A percentile compares a stretch with the other conserved stretches of the same genome.
These are phyloP conservation scores for Autographa pulchrina DNA, from an alignment of 2,888 invertebrate species.

Conservation along the genomic window DNA sequence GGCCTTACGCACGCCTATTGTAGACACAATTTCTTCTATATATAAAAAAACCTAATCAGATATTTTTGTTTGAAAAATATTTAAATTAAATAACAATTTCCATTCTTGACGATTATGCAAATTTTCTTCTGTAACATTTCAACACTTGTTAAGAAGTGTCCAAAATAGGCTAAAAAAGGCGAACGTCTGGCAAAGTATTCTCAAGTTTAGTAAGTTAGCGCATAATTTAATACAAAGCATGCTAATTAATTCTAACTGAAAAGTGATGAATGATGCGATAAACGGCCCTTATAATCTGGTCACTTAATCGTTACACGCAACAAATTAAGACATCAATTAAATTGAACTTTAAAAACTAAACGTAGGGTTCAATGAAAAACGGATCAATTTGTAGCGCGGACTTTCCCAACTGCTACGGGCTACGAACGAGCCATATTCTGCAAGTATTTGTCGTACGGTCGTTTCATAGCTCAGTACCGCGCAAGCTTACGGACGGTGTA, in stretches of 20 bases:
- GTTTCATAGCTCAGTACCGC: constrained; percentile 74
- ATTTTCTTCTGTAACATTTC: not conserved
- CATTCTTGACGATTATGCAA: not conserved
- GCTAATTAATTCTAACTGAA: constrained; percentile 25
- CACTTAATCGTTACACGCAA: constrained; percentile 41
- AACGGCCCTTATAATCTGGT: constrained; percentile 36
- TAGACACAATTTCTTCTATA: too few species aligned
- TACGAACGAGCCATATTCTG: constrained; percentile 27
- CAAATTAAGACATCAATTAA: constrained; percentile 50
- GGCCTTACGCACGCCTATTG: too few species aligned
- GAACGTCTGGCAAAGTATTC: not conserved
- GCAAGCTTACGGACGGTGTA: constrained; percentile 63
- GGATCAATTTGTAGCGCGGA: constrained; percentile 74
- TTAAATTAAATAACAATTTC: not conserved
- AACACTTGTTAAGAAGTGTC: constrained; percentile 1
- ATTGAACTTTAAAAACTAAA: constrained; percentile 20
- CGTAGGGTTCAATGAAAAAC: constrained; percentile 59
- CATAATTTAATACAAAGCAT: constrained; percentile 43
- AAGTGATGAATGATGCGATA: constrained; percentile 32
- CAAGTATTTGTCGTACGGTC: constrained; percentile 18
- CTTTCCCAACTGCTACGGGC: constrained; percentile 71
- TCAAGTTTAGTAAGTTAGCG: constrained; percentile 21
- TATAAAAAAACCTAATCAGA: not conserved
- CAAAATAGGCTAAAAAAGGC: not conserved
- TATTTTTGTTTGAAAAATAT: not conserved